Conservation (phyloP, 2,888 invertebrate species). For the Pandemis corylana region DNA sequence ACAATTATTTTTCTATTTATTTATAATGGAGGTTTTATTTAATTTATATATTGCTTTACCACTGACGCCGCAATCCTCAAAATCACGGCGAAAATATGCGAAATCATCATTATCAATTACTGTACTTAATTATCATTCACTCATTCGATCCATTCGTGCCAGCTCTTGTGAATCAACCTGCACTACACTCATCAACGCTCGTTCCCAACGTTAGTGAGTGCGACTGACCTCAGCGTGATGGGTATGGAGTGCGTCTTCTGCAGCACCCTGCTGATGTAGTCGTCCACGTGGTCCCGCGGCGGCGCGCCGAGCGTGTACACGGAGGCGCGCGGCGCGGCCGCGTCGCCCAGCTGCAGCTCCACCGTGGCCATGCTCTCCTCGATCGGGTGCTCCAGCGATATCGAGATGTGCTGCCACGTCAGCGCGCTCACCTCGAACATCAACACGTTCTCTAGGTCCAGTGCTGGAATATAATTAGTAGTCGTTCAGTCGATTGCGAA, state of each 20-base stretch:
- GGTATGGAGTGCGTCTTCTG: constrained; percentile 97
- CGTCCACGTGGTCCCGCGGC: constrained; percentile 74
- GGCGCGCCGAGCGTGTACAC: constrained; percentile 87
- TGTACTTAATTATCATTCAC: too few species aligned
- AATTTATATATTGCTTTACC: too few species aligned
- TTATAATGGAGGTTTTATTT: too few species aligned
- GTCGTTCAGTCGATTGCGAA: constrained; percentile 82
- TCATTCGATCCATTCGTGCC: too few species aligned
- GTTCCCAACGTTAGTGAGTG: too few species aligned
- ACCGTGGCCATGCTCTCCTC: constrained; percentile 97
- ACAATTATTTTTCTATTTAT: too few species aligned
- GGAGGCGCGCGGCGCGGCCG: constrained; percentile 91
- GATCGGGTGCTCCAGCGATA: constrained; percentile 96
- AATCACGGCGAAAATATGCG: too few species aligned
- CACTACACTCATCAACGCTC: too few species aligned
- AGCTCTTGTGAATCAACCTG: too few species aligned
- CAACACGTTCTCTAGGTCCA: constrained; percentile 90
- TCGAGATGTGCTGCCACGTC: constrained; percentile 94
- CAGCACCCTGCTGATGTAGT: constrained; percentile 85
- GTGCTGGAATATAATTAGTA: constrained; percentile 48
- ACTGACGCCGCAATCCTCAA: too few species aligned
- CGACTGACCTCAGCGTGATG: constrained; percentile 89
- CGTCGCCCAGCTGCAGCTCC: constrained; percentile 93
- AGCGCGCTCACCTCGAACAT: constrained; percentile 97
- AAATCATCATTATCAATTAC: too few species aligned